Base-by-base conservation (phyloP, 2,797 vertebrate species). In the Psittacula derbiana region DNA sequence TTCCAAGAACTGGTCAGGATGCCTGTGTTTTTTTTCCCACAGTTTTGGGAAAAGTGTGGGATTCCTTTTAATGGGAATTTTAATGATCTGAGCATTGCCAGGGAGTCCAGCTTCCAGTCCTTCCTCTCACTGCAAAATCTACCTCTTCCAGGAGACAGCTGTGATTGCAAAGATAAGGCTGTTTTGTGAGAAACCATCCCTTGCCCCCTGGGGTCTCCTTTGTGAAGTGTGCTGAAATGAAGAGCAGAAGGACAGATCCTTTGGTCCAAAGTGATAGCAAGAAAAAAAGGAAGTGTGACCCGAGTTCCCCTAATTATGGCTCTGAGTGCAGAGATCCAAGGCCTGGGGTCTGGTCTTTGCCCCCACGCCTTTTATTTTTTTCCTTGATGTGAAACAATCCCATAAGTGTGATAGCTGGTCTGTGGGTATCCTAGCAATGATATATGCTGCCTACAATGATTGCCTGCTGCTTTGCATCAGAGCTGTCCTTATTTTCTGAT, bases 281-380 rank as follows among this genome's bases (percentile, higher is more conserved):
- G 78, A 90, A 95, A 95, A 83, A 96, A 96, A 97, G 86, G 88
- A 86, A 90, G 60, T 21, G 1, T 92, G 95, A 97, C 96, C 95
- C 3, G 36, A 67, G 88, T 67, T 95, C 71, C 90, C 83, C 58
- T 95, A 82, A 97, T 96, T 95, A 91, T 24, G 74, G 23, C 86
- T 88, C 16, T n/a, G 27, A 86, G 52, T 80, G 67, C 52, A 43
- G 88, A 89, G 64, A 94, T 90, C 88, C 78, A 91, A 95, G 64
- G 88, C 50, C 31, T 0, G 0, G 31, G 74, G 43, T 86, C 67
- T 93, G 86, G 74, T 82, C 88, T 92, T 95, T 96, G 93, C 83
- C 86, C 93, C 30, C 27, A 19, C 0, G 7, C 16, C 62, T 84
- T 78, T 88, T 81, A 52, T 46, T 81, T 81, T 57, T 50, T 53